Percentiles rank a stretch among this genome's conserved stretches.
Conservation (phyloP, 2,797 vertebrate genomes). For the Argentina silus region DNA sequence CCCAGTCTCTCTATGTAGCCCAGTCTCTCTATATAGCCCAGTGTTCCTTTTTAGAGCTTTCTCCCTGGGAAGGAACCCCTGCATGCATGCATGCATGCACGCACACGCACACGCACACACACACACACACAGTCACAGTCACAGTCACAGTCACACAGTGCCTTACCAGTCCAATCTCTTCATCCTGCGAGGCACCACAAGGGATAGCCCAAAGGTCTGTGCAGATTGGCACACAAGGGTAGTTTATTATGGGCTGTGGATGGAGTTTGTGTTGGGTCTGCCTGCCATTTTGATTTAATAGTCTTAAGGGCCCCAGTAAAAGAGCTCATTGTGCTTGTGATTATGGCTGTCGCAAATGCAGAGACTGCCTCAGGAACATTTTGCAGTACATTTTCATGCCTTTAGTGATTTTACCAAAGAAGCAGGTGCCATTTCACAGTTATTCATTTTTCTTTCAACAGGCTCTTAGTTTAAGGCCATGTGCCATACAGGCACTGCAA, state of each 20-base stretch:
- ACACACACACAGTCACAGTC: conserved; percentile 7
- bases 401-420: conserved; percentile 30
- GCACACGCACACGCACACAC: conserved; percentile 9
- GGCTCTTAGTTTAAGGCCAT: conserved; percentile 24
- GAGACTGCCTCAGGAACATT: conserved; percentile 35
- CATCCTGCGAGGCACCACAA: background rate
- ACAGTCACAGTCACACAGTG: background rate
- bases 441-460: conserved; percentile 31
- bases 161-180: background rate
- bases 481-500: background rate
- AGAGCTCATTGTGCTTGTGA: conserved; percentile 60
- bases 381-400: conserved; percentile 37
- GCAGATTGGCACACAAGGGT: conserved; percentile 41
- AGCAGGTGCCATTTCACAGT: conserved; percentile 28
- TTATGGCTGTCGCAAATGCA: conserved; percentile 41
- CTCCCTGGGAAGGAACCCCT: too few relatives aligned
- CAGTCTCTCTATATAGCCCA: too few relatives aligned
- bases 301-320: conserved; percentile 57
- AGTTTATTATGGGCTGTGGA: conserved; percentile 20
- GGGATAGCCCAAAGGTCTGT: conserved; percentile 31
- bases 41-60: background rate
- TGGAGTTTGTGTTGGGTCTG: conserved; percentile 37
- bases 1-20: too few relatives aligned
- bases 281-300: conserved; percentile 59
- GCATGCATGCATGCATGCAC: conserved; percentile 16